Base-by-base conservation (phyloP, 2,888 invertebrate species). In the Rhagophthalmus giganteus region DNA sequence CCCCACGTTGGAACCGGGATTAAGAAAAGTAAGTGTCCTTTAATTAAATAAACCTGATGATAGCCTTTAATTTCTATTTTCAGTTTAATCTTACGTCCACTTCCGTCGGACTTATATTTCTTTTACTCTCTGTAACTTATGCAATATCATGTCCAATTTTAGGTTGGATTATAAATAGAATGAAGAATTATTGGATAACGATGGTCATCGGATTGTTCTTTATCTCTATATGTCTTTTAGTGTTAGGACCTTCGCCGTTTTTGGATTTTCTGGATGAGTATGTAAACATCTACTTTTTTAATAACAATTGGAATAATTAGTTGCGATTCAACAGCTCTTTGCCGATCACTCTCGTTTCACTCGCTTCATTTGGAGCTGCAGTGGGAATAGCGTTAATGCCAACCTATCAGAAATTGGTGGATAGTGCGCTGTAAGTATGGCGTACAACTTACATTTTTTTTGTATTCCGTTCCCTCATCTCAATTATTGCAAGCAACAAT, bases 1-100 rank as follows among this genome's bases (percentile, higher is more conserved):
- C 68, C 88, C 89, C 0, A 88, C 88, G 0, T 68, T 89, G 56
- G 87, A 88, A 64, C 86, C 86, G 1, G 88, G 88, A 72, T 71
- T 89, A 49, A 74, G 85, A 52, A 73, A 78, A 69, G 81, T 81
- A 70, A n/a, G n/a, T n/a, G n/a, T n/a, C n/a, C n/a, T n/a, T n/a
- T n/a, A n/a, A n/a, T n/a, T 54, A 20, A 20, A 20, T n/a, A 2
- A 5, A n/a, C 6, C 15, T 15, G 2, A 4, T 7, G 14, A 47
- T 15, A 35, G 25, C 41, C 45, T 58, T 51, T 34, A 37, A 59
- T 65, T 59, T 56, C 11, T 20, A 15, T 34, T 16, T 14, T 24
- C 13, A 20, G 20, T 20, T 5, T 20, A 20, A 20, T 20, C 20
- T 20, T 20, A 20, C 20, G 3, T 20, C 86, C 0, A 78, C 81